Conservation (phyloP, 1,140 invertebrate species). For the Lineus longissimus region DNA sequence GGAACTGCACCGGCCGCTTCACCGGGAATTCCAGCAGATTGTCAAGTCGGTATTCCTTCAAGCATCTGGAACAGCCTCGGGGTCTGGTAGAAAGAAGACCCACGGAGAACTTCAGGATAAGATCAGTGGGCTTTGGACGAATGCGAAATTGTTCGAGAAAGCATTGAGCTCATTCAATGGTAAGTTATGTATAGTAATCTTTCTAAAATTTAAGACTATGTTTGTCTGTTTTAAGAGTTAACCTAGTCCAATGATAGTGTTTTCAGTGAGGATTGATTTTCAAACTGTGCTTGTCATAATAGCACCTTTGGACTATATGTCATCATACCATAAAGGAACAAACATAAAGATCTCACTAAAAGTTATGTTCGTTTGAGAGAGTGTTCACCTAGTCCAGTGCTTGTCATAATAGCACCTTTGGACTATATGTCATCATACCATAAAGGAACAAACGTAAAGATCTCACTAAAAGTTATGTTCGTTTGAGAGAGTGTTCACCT, state of each 20-base stretch:
- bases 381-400: too few relatives aligned
- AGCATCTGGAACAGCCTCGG: constrained; percentile 60
- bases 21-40: constrained; percentile 52
- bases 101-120: constrained; percentile 78
- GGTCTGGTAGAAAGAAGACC: constrained; percentile 63
- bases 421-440: too few relatives aligned
- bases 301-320: too few relatives aligned
- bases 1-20: constrained; percentile 49
- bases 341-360: too few relatives aligned
- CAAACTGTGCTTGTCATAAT: too few relatives aligned
- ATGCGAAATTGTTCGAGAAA: constrained; percentile 81
- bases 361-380: too few relatives aligned
- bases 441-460: too few relatives aligned
- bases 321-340: too few relatives aligned
- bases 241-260: neutral
- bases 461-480: too few relatives aligned
- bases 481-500: too few relatives aligned
- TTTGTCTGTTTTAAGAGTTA: too few relatives aligned
- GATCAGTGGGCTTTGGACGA: constrained; percentile 68
- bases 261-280: neutral
- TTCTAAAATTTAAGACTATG: neutral
- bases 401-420: too few relatives aligned
- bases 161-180: constrained; percentile 68
- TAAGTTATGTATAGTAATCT: constrained; percentile 25
- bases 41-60: constrained; percentile 69